These are phyloP conservation scores for Leucoraja erinaceus DNA, from an alignment of 2,113 vertebrate genomes.

Conservation along the genomic window DNA sequence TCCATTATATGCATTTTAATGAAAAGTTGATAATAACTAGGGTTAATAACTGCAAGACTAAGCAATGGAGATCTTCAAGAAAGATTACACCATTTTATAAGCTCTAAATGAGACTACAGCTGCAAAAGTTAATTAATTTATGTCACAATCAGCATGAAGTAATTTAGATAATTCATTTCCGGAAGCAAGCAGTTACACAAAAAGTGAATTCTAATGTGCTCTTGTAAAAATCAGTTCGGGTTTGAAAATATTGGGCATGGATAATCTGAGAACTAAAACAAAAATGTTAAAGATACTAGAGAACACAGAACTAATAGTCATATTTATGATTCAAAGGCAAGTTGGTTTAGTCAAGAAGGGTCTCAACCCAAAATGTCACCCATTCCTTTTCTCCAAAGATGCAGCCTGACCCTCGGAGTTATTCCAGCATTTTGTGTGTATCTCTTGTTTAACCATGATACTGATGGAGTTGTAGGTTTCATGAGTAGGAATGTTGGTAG, in stretches of 20 bases:
- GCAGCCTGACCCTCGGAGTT: too few relatives aligned
- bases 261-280: neutral
- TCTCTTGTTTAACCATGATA: neutral
- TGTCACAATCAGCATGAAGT: neutral
- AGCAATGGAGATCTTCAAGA: neutral
- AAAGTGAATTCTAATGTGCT: neutral
- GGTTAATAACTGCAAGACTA: conserved; percentile 1
- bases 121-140: neutral
- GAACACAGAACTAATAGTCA: neutral
- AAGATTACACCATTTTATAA: neutral
- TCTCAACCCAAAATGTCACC: too few relatives aligned
- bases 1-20: conserved; percentile 6
- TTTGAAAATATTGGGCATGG: neutral
- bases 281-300: neutral
- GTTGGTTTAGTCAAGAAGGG: too few relatives aligned
- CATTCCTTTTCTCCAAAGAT: too few relatives aligned
- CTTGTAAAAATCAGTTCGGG: neutral
- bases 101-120: neutral
- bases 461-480: neutral
- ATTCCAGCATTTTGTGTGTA: too few relatives aligned
- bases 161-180: neutral
- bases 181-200: neutral
- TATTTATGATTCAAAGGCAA: neutral
- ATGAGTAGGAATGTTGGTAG: neutral
- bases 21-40: neutral